Evolutionary conservation across 2,888 invertebrate species (phyloP), one percentile per base, ranked within the genome.

Genomic region (Sclerodermus sp.): DNA sequence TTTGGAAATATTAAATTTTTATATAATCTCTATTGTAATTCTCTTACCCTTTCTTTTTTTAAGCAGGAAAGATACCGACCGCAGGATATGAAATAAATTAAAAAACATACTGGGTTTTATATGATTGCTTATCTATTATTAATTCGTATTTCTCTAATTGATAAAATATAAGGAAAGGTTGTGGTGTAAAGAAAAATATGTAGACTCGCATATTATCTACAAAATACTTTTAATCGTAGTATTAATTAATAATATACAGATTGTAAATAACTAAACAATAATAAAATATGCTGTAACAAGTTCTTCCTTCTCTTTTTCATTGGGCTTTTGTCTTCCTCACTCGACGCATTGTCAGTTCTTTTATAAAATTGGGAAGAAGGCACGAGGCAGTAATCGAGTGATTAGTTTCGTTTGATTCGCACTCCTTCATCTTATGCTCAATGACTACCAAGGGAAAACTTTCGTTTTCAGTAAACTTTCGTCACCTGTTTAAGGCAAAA

Each of bases 181-280:
- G 23, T 23, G 23, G 23, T 23, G 23, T 23, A 43, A 18, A 42
- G 8, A 48, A 50, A 34, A 45, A 17, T 18, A 42, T n/a, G 8
- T 15, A 32, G 41, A 42, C 18, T 29, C 45, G 13, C 37, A 16
- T 18, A 34, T 45, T 78, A 78, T 78, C 78, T 78, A 78, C 76
- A 78, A 77, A 77, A 77, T 77, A 77, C 69, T 75, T 75, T 74
- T 77, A 77, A 77, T 76, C 68, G 65, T 76, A 76, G 72, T 74
- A 73, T 70, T 73, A 73, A 70, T 73, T 70, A 72, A 74, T 74
- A 76, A 75, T 76, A 78, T 77, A 77, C 77, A 78, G 71, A 71
- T 71, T 76, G 77, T 76, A 77, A 77, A 77, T 78, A 75, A 76
- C 68, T 74, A 74, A 77, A 75, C 69, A 74, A 75, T 76, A 74